These are phyloP conservation scores for Scophthalmus maximus DNA, from an alignment of 2,113 vertebrate species.

Conservation along the genomic window DNA sequence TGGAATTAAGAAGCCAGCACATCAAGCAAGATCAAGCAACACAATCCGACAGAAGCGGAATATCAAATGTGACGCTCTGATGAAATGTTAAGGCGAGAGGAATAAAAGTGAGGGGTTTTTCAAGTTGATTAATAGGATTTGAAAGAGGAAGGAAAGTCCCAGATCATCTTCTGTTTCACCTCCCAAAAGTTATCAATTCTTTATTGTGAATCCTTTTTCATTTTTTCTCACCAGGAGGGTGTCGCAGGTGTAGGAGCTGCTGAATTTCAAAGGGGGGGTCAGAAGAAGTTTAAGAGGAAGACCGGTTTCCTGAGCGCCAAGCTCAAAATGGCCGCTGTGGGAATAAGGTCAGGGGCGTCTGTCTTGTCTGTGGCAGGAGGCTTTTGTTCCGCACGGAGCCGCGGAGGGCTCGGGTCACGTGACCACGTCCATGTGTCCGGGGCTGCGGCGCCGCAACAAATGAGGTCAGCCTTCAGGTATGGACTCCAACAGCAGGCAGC, in stretches of 20 bases:
- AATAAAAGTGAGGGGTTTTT: too few relatives aligned
- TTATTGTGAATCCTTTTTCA: background rate
- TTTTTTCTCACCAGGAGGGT: background rate
- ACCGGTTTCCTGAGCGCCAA: background rate
- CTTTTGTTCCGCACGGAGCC: constrained; percentile 56
- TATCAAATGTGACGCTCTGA: too few relatives aligned
- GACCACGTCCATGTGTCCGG: constrained; percentile 66
- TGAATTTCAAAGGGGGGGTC: background rate
- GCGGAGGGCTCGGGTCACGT: constrained; percentile 58
- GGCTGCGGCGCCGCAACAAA: constrained; percentile 65
- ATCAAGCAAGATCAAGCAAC: too few relatives aligned
- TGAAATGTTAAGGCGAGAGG: too few relatives aligned
- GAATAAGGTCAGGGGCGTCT: constrained; percentile 41
- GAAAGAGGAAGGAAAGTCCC: too few relatives aligned
- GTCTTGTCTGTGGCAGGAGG: constrained; percentile 30
- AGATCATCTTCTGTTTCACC: too few relatives aligned
- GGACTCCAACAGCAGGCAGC: constrained; percentile 66
- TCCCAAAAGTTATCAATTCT: too few relatives aligned
- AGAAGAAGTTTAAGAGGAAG: constrained; percentile 22
- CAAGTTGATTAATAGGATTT: too few relatives aligned
- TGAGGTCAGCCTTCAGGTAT: constrained; percentile 78
- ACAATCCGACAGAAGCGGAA: too few relatives aligned
- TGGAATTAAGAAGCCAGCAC: too few relatives aligned
- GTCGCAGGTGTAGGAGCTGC: background rate
- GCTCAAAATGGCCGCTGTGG: constrained; percentile 24